Evolutionary conservation across 2,113 vertebrate genomes (phyloP).

Genomic region (Labeo catla): DNA sequence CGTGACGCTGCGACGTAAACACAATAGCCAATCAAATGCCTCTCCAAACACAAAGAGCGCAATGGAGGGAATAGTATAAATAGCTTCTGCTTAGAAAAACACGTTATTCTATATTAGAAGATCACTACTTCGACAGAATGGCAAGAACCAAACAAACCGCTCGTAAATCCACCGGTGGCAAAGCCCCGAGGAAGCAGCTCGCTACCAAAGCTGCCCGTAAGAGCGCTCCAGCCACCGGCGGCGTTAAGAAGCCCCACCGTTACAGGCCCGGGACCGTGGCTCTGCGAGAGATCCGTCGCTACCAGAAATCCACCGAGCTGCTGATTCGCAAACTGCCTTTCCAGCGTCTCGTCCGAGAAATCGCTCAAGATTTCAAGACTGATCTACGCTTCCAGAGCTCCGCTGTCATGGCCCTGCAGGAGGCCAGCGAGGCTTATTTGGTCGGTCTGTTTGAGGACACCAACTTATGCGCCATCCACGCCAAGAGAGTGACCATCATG

Average conservation of each 20-base stretch:
- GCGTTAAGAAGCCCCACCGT: conserved; percentile 41
- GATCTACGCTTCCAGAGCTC: conserved; percentile 45
- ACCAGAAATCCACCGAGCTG: conserved; percentile 50
- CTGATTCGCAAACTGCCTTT: conserved; percentile 46
- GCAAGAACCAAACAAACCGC: background rate
- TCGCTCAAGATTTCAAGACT: conserved; percentile 49
- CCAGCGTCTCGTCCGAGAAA: conserved; percentile 51
- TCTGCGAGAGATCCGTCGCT: conserved; percentile 39
- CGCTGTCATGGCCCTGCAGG: conserved; percentile 44
- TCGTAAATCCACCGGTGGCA: conserved; percentile 10
- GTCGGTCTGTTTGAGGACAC: conserved; percentile 34
- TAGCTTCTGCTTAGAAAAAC: too few species aligned
- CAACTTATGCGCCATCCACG: background rate
- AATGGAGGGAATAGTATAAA: too few species aligned
- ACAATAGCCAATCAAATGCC: too few species aligned
- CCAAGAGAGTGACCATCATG: conserved; percentile 82
- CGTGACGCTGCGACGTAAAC: too few species aligned
- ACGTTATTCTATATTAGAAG: too few species aligned
- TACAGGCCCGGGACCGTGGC: conserved; percentile 45
- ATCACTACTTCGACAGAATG: background rate
- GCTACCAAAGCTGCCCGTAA: conserved; percentile 24
- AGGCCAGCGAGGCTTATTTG: conserved; percentile 34
- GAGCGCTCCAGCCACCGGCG: conserved; percentile 42
- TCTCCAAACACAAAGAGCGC: too few species aligned
- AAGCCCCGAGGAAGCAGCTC: conserved; percentile 22